Base-by-base conservation (phyloP, 2,888 invertebrate species). In the Phaedon cochleariae region DNA sequence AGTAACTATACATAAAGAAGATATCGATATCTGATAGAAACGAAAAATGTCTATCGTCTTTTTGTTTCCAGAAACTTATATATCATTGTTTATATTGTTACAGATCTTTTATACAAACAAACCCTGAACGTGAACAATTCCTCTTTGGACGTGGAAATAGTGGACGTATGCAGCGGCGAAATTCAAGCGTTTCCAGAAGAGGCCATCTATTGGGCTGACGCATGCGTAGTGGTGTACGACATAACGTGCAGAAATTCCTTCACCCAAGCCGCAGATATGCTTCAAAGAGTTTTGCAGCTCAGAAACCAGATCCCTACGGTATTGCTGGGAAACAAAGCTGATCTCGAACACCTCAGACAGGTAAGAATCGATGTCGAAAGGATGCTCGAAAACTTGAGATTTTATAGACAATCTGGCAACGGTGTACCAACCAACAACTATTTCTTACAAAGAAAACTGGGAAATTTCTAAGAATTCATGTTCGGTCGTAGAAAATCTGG, bases 91-190 rank as follows among this genome's bases (percentile, higher is more conserved):
- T 64, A 45, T 78, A 77, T 76, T 79, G 73, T 87, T 87, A 54
- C 88, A 90, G 93, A 93, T 87, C 86, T 92, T 65, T 85, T 92
- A 54, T 93, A 93, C 83, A 87, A 88, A 79, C 92, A 92, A 82
- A 90, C 90, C 17, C 87, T 93, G 68, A 89, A 89, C 29, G 88
- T 91, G 73, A 91, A 91, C 81, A 90, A 90, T 74, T 87, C 89
- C 52, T 87, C 90, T 21, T 85, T 92, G 69, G 92, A 92, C 80
- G 87, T 93, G 67, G 92, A 93, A 84, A 92, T 93, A 68, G 90
- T 92, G 68, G 93, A 93, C 83, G 91, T 92, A 59, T 92, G 91
- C 74, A 90, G 90, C 69, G 92, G 91, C 73, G 90, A 89, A 70
- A 76, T 83, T 21, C 80, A 83, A 62, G 70, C 78, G 26, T 85